These are phyloP conservation scores for Ceyx cyanopectus DNA, from an alignment of 2,113 vertebrate species.

Conservation along the genomic window DNA sequence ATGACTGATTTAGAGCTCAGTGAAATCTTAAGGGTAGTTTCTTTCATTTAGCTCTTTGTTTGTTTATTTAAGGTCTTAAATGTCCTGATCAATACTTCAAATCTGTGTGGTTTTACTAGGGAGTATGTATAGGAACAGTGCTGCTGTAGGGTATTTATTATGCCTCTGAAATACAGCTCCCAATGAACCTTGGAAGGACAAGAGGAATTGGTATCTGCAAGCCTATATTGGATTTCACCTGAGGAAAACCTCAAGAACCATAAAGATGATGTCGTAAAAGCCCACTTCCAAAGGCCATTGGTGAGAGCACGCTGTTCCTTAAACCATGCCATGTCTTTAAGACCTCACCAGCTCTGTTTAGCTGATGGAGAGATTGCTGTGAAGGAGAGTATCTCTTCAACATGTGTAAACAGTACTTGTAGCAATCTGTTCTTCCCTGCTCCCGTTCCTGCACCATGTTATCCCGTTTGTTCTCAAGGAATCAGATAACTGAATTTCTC, in stretches of 20 bases:
- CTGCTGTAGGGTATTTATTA: neutral
- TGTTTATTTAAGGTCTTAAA: neutral
- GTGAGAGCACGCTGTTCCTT: neutral
- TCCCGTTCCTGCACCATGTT: neutral
- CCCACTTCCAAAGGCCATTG: neutral
- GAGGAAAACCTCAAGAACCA: neutral
- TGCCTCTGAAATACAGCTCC: neutral
- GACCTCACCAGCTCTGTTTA: neutral
- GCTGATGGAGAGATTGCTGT: neutral
- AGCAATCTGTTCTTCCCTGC: neutral
- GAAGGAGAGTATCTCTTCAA: neutral
- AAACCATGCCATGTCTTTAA: neutral
- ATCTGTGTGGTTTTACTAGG: neutral
- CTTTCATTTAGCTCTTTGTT: neutral
- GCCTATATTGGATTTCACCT: neutral
- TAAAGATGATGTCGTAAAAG: neutral
- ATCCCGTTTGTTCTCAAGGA: neutral
- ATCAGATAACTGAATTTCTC: neutral
- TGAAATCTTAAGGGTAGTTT: neutral
- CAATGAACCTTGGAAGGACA: neutral
- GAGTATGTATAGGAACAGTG: rapidly evolving
- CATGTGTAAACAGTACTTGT: neutral
- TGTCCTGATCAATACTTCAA: neutral
- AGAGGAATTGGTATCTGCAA: neutral
- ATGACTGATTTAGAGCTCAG: neutral